phyloP scores from a whole-genome alignment of 2,888 invertebrate species.

The Cerceris ruficornis region DNA sequence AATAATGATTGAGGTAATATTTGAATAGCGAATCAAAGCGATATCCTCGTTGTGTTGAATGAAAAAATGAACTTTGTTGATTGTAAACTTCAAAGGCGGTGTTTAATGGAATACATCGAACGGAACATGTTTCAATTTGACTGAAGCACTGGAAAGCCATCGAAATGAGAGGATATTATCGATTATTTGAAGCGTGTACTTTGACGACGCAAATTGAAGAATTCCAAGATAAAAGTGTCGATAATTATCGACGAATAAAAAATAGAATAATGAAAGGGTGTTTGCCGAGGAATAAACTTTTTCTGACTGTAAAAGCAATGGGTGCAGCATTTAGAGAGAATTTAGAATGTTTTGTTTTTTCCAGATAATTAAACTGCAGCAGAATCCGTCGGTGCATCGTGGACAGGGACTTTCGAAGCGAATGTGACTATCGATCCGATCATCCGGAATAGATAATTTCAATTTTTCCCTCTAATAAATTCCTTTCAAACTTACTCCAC shows the following conservation, averaged over 20 bases:
- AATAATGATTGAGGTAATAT: too few species aligned
- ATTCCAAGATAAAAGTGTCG: background rate
- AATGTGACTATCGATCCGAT: conserved; percentile 3
- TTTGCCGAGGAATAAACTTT: too few species aligned
- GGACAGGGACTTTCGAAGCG: conserved; percentile 7
- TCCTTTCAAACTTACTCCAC: background rate
- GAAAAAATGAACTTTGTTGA: background rate
- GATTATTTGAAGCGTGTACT: too few species aligned
- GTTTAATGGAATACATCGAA: background rate
- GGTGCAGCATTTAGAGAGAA: conserved; percentile 11
- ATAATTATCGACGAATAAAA: background rate
- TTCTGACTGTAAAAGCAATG: background rate
- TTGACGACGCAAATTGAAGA: background rate
- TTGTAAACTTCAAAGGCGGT: background rate
- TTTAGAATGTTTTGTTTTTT: conserved; percentile 34
- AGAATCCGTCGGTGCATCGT: background rate
- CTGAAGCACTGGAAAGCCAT: background rate
- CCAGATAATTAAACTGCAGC: conserved; percentile 48
- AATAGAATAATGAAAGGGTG: too few species aligned
- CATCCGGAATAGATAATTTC: conserved; percentile 14
- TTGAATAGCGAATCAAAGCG: too few species aligned
- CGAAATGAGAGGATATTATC: too few species aligned
- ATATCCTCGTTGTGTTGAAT: too few species aligned
- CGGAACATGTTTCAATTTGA: background rate
- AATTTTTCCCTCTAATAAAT: background rate